Percentiles rank a stretch among this genome's conserved stretches.
These are phyloP conservation scores for Holothuria scabra DNA, from an alignment of 53 echinoderm and acorn worm species.

Conservation along the genomic window DNA sequence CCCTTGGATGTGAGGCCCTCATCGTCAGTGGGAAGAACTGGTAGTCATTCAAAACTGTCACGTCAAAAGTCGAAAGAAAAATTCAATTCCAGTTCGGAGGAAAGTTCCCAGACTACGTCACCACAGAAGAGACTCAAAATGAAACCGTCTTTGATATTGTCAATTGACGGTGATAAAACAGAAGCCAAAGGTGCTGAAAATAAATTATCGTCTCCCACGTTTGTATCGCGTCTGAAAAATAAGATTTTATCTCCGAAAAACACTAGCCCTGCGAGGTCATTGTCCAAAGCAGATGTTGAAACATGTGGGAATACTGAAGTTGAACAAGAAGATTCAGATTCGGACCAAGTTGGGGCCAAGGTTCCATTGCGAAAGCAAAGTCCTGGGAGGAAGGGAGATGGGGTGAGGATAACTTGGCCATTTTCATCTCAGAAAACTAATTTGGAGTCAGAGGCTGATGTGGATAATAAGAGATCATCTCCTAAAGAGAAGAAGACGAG, in stretches of 20 bases:
- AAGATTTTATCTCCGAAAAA: slow-evolving; percentile 26
- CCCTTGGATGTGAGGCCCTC: slow-evolving; percentile 37
- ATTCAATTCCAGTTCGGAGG: slow-evolving; percentile 17
- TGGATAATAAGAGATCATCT: background rate
- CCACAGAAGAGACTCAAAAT: slow-evolving; percentile 19
- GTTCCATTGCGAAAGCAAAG: background rate
- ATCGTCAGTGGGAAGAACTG: background rate
- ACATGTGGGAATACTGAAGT: no score
- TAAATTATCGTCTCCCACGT: slow-evolving; percentile 24
- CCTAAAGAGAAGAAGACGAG: no score
- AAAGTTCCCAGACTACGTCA: background rate
- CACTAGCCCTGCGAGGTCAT: slow-evolving; percentile 9
- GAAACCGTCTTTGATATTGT: slow-evolving; percentile 21
- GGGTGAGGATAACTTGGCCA: background rate
- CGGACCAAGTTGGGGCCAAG: background rate
- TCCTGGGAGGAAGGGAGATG: slow-evolving; percentile 3
- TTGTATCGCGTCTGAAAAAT: slow-evolving; percentile 27
- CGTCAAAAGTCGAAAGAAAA: slow-evolving; percentile 22
- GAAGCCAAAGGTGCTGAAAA: slow-evolving; percentile 2
- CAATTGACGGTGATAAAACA: background rate
- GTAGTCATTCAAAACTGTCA: slow-evolving; percentile 14
- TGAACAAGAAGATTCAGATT: background rate
- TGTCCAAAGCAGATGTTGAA: background rate
- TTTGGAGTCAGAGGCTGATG: background rate
- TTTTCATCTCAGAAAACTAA: background rate